Conservation (phyloP, 2,113 vertebrate genomes). For the Thamnophis sirtalis region DNA sequence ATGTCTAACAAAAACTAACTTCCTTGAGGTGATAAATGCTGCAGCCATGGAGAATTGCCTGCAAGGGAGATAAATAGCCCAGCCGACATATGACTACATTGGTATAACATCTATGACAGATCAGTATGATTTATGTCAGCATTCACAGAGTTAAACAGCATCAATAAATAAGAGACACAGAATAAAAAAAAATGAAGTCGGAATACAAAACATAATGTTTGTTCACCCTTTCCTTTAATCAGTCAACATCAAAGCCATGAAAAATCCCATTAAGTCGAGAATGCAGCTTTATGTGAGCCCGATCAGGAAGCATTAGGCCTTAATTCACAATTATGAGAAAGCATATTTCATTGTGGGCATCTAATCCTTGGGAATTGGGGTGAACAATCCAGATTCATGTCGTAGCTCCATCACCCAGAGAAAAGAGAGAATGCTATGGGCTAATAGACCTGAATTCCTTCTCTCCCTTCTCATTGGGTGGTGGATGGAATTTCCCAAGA, state of each 20-base stretch:
- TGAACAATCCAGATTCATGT: not conserved
- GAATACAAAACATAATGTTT: constrained; percentile 19
- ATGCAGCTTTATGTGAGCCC: constrained; percentile 12
- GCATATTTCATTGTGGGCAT: constrained; percentile 25
- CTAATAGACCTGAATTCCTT: not conserved
- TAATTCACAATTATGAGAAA: constrained; percentile 24
- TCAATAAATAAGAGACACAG: constrained; percentile 28
- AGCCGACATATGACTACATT: not conserved
- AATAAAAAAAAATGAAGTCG: constrained; percentile 14
- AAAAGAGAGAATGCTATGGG: not conserved
- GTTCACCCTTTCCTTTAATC: constrained; percentile 33
- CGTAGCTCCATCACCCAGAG: not conserved
- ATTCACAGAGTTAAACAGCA: constrained; percentile 17
- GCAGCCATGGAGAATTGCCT: not conserved
- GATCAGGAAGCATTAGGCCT: constrained; percentile 16
- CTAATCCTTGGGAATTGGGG: not conserved
- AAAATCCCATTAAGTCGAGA: constrained; percentile 26
- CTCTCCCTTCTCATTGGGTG: not conserved
- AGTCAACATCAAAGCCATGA: constrained; percentile 31
- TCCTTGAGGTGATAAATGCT: not conserved
- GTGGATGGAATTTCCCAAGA: not conserved
- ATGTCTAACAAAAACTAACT: not conserved
- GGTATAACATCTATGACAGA: constrained; percentile 2
- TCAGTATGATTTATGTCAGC: constrained; percentile 4
- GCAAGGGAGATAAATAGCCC: not conserved